These are phyloP conservation scores for Sesamia inferens DNA, from an alignment of 2,888 invertebrate species.

Conservation along the genomic window DNA sequence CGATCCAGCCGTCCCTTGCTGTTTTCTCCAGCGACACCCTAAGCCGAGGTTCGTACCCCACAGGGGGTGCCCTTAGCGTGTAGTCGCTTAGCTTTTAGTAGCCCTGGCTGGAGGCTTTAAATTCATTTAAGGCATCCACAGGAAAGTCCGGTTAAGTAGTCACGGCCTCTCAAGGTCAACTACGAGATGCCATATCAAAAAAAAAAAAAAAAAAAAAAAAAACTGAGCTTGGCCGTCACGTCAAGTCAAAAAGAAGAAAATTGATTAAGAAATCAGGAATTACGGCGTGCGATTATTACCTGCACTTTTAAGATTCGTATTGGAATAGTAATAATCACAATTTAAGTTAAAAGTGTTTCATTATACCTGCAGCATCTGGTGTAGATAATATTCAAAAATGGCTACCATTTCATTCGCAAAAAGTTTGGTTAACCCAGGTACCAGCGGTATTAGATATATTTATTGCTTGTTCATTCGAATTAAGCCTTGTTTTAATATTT, in stretches of 20 bases:
- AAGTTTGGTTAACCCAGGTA: slow-evolving; percentile 89
- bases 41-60: no score
- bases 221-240: slow-evolving; percentile 23
- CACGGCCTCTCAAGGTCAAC: no score
- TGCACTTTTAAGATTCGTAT: slow-evolving; percentile 21
- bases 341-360: slow-evolving; percentile 19
- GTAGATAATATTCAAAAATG: slow-evolving; percentile 72
- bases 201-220: no score
- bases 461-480: not conserved
- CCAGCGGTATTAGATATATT: not conserved
- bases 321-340: slow-evolving; percentile 7
- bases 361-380: slow-evolving; percentile 64
- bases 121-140: no score
- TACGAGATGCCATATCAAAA: no score
- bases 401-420: slow-evolving; percentile 86
- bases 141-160: no score
- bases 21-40: no score
- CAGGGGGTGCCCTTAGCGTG: no score
- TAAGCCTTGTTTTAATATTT: not conserved
- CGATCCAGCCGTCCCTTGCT: no score
- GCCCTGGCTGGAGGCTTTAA: no score
- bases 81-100: no score
- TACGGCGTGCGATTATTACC: slow-evolving; percentile 18
- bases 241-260: slow-evolving; percentile 27
- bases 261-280: slow-evolving; percentile 5